Evolutionary conservation across 2,113 vertebrate species (phyloP).

Genomic region (Poeciliopsis prolifica): DNA sequence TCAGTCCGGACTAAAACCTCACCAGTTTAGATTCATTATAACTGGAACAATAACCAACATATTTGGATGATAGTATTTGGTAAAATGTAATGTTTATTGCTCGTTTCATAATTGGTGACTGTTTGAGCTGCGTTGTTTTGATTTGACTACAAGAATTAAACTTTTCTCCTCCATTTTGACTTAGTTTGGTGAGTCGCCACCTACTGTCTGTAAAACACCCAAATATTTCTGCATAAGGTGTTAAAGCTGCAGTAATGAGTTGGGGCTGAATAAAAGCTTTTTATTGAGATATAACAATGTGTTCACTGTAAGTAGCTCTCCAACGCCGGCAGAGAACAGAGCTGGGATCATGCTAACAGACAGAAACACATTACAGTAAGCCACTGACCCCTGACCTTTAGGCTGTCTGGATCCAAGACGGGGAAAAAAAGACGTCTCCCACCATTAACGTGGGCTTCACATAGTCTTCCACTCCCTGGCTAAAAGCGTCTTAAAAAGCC

Average conservation of each 20-base stretch:
- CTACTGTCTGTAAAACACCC: background rate
- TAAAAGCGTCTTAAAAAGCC: conserved; percentile 47
- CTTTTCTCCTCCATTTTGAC: too few relatives aligned
- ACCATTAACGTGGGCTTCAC: conserved; percentile 53
- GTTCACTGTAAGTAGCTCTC: conserved; percentile 43
- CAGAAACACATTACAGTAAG: conserved; percentile 22
- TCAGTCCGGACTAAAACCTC: too few relatives aligned
- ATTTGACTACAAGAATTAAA: too few relatives aligned
- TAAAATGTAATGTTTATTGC: too few relatives aligned
- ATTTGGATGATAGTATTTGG: too few relatives aligned
- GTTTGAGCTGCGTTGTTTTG: too few relatives aligned
- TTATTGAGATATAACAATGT: conserved; percentile 61
- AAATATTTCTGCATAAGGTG: background rate
- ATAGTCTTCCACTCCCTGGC: conserved; percentile 41
- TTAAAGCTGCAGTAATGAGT: conserved; percentile 46
- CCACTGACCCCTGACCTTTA: conserved; percentile 48
- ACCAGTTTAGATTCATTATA: too few relatives aligned
- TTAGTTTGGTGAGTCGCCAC: background rate
- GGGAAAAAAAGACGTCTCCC: conserved; percentile 51
- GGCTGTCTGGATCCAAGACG: conserved; percentile 45
- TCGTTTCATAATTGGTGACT: too few relatives aligned
- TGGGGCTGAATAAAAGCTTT: conserved; percentile 44
- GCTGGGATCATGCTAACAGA: conserved; percentile 26
- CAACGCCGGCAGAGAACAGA: conserved; percentile 50
- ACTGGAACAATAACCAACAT: too few relatives aligned